Percentiles rank a stretch among this genome's conserved stretches.
phyloP scores from a whole-genome alignment of 2,797 vertebrate genomes.

The Calcarius lapponicus region DNA sequence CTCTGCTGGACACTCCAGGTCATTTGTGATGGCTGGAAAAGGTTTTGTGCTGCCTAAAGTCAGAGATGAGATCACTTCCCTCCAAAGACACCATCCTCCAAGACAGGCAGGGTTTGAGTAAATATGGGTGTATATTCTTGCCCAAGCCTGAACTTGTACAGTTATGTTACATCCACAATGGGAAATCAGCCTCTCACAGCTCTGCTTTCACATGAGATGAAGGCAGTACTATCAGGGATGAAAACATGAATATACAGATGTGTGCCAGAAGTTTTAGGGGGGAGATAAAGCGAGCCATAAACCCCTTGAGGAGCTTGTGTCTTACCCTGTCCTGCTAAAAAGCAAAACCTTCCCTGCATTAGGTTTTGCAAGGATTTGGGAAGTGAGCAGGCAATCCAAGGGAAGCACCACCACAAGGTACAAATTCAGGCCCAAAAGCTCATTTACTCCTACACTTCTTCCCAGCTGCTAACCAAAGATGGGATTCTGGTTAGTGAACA shows the following conservation, averaged over 20 bases:
- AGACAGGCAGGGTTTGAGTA: not conserved
- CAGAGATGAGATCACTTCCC: not conserved
- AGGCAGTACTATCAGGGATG: not conserved
- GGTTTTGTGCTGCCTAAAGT: not conserved
- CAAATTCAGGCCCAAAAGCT: not conserved
- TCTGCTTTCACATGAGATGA: not conserved
- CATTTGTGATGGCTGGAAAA: not conserved
- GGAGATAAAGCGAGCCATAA: accelerated
- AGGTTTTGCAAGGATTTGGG: not conserved
- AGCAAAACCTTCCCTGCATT: not conserved
- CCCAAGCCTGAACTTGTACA: not conserved
- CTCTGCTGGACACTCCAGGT: not conserved
- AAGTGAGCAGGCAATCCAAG: not conserved
- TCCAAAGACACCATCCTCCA: not conserved
- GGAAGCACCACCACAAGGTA: not conserved
- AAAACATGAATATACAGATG: not conserved
- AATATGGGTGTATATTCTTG: not conserved
- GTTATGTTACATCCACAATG: not conserved
- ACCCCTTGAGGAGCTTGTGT: not conserved
- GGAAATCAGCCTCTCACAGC: not conserved
- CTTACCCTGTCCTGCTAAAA: not conserved
- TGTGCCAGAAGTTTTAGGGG: not conserved
- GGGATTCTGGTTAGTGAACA: not conserved
- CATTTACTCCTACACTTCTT: not conserved
- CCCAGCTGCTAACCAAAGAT: not conserved